These are phyloP conservation scores for Sebastes goodei DNA, from an alignment of 2,797 vertebrate species.

Conservation along the genomic window DNA sequence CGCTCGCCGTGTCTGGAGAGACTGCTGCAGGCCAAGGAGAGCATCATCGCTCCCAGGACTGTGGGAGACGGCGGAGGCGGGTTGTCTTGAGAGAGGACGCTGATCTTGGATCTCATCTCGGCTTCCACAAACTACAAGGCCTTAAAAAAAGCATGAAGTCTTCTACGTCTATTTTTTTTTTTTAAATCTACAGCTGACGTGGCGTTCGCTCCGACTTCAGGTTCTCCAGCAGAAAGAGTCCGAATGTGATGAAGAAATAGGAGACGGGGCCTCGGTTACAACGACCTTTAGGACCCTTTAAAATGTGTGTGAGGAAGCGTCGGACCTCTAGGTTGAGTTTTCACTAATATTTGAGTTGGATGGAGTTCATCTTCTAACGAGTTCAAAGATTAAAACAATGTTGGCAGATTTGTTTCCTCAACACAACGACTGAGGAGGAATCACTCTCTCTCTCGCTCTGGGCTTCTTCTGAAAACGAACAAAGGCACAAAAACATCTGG, in stretches of 20 bases:
- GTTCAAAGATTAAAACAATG: background rate
- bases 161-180: slow-evolving; percentile 5
- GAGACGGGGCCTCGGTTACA: background rate
- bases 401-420: background rate
- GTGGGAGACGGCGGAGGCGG: background rate
- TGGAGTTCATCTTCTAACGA: background rate
- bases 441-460: no score
- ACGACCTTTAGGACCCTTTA: background rate
- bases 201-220: background rate
- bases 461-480: background rate
- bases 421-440: background rate
- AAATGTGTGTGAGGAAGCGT: background rate
- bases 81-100: background rate
- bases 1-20: slow-evolving; percentile 70
- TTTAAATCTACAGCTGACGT: background rate
- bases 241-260: background rate
- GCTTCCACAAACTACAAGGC: slow-evolving; percentile 17
- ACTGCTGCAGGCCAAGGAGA: slow-evolving; percentile 68
- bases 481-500: background rate
- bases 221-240: background rate
- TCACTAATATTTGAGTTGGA: background rate
- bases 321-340: background rate
- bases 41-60: slow-evolving; percentile 49
- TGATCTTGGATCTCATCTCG: background rate
- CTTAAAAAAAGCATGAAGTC: slow-evolving; percentile 42